Evolutionary conservation across 2,113 vertebrate genomes (phyloP).

Genomic region (Cisticola juncidis): DNA sequence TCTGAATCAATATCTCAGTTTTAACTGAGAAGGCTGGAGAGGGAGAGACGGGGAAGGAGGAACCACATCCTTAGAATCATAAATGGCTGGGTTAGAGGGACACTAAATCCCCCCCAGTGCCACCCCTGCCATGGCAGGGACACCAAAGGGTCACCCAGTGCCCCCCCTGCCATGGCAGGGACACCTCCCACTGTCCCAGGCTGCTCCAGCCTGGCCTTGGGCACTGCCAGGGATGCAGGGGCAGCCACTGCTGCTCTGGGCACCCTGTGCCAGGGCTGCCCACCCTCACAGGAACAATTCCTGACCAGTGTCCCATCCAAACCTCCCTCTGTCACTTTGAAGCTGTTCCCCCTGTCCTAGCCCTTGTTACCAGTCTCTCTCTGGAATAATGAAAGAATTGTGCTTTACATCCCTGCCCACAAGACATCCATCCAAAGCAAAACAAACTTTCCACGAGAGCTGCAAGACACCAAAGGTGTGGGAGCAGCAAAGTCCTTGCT

Average conservation of each 20-base stretch:
- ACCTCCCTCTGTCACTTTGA: background rate
- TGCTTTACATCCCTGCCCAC: background rate
- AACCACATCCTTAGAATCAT: background rate
- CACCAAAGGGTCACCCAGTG: accelerated
- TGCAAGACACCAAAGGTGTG: accelerated
- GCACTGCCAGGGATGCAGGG: background rate
- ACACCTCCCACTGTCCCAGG: background rate
- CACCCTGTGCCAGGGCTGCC: background rate
- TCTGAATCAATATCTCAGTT: background rate
- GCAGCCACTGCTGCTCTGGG: background rate
- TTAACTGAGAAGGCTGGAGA: background rate
- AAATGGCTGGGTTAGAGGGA: background rate
- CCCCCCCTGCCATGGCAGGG: background rate
- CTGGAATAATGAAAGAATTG: background rate
- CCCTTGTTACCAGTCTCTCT: background rate
- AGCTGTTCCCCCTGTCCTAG: background rate
- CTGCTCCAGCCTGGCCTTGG: background rate
- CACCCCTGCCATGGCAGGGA: background rate
- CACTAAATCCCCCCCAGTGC: accelerated
- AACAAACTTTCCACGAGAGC: background rate
- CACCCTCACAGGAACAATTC: accelerated
- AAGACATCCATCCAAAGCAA: background rate
- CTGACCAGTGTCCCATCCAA: background rate
- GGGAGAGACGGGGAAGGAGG: background rate
- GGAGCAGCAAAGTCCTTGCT: background rate